Evolutionary conservation across 2,113 vertebrate species (phyloP), one percentile per base, ranked within the genome.

Genomic region (Ceuthmochares aereus): DNA sequence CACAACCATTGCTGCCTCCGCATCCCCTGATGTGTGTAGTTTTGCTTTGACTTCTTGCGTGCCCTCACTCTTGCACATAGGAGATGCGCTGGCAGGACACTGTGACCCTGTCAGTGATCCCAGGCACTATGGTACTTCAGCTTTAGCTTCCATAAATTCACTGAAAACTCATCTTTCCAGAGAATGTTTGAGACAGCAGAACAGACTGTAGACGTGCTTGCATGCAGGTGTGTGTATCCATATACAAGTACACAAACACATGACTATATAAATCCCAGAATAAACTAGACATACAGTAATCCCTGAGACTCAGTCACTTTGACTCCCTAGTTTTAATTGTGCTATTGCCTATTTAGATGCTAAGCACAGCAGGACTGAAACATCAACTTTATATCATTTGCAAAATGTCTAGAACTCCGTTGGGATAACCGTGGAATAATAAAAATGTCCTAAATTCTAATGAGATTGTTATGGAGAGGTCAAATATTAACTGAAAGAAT

Each of bases 401-500:
- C 29, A 70, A 87, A 93, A 77, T 63, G 43, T 30, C 66, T 72
- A 59, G 34, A 17, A 17, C 22, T 69, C 83, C 5, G 0, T 32
- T 63, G 52, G 45, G 36, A 64, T 78, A 84, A 87, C 26, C 29
- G 19, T 14, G 18, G 26, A 87, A 78, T 60, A 78, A 74, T 27
- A 89, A 73, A 81, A 67, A 49, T 7, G 20, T 19, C 20, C 52
- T 89, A 37, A 81, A 87, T 94, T 91, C 68, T 75, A 78, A 49
- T 22, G 25, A 56, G 37, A 77, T 51, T 67, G 25, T 34, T 70
- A 27, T 42, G 40, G 9, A 43, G n/a, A 91, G 43, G 6, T 84
- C 56, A 87, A 89, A 59, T 72, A 78, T 55, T 84, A 87, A 70
- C 45, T 62, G 55, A 77, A 87, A 84, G 74, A 76, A 97, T n/a